A percentile compares a stretch with the other conserved stretches of the same genome.
Conservation (phyloP, 2,797 vertebrate species). For the Cynopterus sphinx region DNA sequence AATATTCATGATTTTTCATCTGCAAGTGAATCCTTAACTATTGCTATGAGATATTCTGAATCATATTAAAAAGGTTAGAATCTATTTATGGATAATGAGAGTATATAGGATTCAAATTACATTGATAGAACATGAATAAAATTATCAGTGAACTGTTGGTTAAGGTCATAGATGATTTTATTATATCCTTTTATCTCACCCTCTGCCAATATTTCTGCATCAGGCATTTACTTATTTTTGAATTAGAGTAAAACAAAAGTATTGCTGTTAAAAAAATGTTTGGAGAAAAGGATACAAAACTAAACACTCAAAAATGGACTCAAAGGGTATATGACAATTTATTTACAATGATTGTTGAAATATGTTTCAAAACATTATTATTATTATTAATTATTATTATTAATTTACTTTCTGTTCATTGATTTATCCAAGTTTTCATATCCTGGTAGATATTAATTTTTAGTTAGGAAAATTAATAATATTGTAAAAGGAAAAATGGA, state of each 20-base stretch:
- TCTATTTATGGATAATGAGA: background rate
- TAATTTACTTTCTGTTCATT: background rate
- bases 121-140: background rate
- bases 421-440: background rate
- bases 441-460: background rate
- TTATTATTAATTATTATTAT: background rate
- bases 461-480: background rate
- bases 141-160: background rate
- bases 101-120: background rate
- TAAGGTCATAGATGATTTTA: background rate
- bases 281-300: background rate
- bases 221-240: background rate
- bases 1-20: background rate
- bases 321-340: background rate
- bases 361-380: background rate
- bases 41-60: slow-evolving; percentile 26
- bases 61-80: background rate
- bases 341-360: background rate
- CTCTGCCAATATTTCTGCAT: background rate
- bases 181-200: background rate
- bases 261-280: background rate
- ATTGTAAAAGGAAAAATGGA: background rate
- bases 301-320: background rate
- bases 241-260: background rate
- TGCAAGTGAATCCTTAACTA: background rate